A percentile compares a stretch with the other conserved stretches of the same genome.
These are phyloP conservation scores for Crotalus adamanteus DNA, from an alignment of 2,797 vertebrate species.

Conservation along the genomic window DNA sequence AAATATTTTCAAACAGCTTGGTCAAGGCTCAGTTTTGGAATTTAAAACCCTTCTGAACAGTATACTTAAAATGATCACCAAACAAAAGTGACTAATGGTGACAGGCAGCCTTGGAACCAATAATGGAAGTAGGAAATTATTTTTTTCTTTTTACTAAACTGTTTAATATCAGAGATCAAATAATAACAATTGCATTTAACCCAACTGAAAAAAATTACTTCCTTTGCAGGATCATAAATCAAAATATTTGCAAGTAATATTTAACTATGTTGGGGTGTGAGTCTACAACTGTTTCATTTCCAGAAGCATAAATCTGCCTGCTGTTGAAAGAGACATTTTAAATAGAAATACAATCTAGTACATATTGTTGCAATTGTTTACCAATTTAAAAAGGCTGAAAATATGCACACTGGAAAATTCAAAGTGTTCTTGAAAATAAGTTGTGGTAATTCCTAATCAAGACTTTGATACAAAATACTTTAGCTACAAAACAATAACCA, in stretches of 20 bases:
- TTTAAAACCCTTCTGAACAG: conserved; percentile 24
- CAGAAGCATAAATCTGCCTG: not conserved
- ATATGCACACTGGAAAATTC: conserved; percentile 15
- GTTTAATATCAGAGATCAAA: not conserved
- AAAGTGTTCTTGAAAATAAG: not conserved
- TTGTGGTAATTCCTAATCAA: not conserved
- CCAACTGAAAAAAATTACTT: not conserved
- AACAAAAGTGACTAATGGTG: conserved; percentile 33
- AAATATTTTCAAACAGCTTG: conserved; percentile 46
- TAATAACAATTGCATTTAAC: conserved; percentile 22
- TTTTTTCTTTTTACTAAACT: not conserved
- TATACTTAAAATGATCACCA: conserved; percentile 9
- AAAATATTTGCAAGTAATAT: conserved; percentile 11
- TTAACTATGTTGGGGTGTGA: not conserved
- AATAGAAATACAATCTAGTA: not conserved
- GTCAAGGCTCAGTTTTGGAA: conserved; percentile 4
- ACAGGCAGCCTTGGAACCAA: conserved; percentile 23
- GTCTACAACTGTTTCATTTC: not conserved
- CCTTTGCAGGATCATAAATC: conserved; percentile 13
- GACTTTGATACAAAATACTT: conserved; percentile 25
- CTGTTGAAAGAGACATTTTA: not conserved
- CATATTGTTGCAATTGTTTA: not conserved
- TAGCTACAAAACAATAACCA: conserved; percentile 20
- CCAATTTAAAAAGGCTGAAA: not conserved
- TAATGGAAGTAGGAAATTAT: conserved; percentile 5